These are phyloP conservation scores for Drosophila watanabei DNA, from an alignment of 1,140 invertebrate species.

Conservation along the genomic window DNA sequence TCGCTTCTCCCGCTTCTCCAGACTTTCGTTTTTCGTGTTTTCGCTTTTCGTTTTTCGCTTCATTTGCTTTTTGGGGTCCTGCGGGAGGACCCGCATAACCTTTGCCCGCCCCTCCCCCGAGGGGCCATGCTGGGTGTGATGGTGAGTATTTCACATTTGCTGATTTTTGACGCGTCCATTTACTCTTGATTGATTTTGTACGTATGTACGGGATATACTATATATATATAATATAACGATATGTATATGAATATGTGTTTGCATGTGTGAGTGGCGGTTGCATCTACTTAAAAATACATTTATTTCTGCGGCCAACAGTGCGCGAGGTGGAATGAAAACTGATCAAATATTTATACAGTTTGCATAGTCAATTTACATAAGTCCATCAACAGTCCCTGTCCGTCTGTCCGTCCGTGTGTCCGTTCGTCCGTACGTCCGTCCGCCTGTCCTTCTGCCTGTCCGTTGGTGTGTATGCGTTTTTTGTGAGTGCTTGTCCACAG, in stretches of 20 bases:
- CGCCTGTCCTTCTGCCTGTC: neutral
- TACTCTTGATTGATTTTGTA: slow-evolving; percentile 76
- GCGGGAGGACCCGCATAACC: slow-evolving; percentile 46
- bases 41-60: slow-evolving; percentile 19
- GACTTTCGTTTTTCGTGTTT: slow-evolving; percentile 4
- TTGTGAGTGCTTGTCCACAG: slow-evolving; percentile 1
- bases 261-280: slow-evolving; percentile 46
- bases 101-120: slow-evolving; percentile 9
- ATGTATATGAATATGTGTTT: neutral
- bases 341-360: slow-evolving; percentile 79
- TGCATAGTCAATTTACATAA: slow-evolving; percentile 76
- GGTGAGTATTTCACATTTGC: slow-evolving; percentile 68
- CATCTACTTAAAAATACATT: slow-evolving; percentile 79
- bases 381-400: slow-evolving; percentile 63
- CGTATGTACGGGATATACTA: neutral
- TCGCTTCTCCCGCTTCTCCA: slow-evolving; percentile 5
- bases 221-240: neutral
- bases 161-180: slow-evolving; percentile 75
- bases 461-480: slow-evolving; percentile 3
- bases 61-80: slow-evolving; percentile 22
- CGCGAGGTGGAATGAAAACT: slow-evolving; percentile 19
- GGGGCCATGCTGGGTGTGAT: neutral
- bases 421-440: neutral
- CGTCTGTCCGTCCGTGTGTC: slow-evolving; percentile 2
- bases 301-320: slow-evolving; percentile 44